These are phyloP conservation scores for Trilocha varians DNA, from an alignment of 2,888 invertebrate genomes.

Conservation along the genomic window DNA sequence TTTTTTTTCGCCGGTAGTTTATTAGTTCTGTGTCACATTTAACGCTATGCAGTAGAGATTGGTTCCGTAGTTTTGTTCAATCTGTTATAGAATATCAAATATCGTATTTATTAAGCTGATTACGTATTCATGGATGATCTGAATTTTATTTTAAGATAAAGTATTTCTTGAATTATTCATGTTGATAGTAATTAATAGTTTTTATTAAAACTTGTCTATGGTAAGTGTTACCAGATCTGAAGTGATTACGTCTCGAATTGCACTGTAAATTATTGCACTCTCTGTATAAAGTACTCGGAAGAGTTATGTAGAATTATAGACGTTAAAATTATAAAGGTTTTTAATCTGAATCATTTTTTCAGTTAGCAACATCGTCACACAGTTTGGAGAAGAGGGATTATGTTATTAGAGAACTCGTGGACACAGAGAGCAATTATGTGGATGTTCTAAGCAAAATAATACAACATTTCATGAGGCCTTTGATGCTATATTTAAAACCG, in stretches of 20 bases:
- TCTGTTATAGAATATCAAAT: neutral
- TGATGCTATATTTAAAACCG: slow-evolving; percentile 79
- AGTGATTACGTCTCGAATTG: neutral
- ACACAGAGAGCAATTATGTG: slow-evolving; percentile 97
- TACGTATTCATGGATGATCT: neutral
- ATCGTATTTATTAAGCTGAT: slow-evolving; percentile 2
- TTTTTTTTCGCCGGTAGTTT: slow-evolving; percentile 24
- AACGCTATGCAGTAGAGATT: neutral
- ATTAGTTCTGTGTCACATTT: slow-evolving; percentile 15
- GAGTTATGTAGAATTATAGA: too few species aligned
- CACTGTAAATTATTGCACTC: neutral
- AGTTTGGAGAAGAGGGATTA: slow-evolving; percentile 92
- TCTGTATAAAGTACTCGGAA: slow-evolving; percentile 1
- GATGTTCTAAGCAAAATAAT: slow-evolving; percentile 91
- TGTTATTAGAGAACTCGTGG: slow-evolving; percentile 92
- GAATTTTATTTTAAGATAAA: neutral
- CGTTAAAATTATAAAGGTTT: too few species aligned
- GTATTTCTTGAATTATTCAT: neutral
- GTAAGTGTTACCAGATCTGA: neutral
- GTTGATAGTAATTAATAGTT: slow-evolving; percentile 1
- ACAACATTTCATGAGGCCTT: slow-evolving; percentile 84
- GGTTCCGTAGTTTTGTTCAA: neutral
- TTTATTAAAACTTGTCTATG: slow-evolving; percentile 3
- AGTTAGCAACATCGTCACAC: slow-evolving; percentile 70
- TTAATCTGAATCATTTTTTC: slow-evolving; percentile 27